phyloP scores from a whole-genome alignment of 2,113 vertebrate species.

The Cynocephalus volans region DNA sequence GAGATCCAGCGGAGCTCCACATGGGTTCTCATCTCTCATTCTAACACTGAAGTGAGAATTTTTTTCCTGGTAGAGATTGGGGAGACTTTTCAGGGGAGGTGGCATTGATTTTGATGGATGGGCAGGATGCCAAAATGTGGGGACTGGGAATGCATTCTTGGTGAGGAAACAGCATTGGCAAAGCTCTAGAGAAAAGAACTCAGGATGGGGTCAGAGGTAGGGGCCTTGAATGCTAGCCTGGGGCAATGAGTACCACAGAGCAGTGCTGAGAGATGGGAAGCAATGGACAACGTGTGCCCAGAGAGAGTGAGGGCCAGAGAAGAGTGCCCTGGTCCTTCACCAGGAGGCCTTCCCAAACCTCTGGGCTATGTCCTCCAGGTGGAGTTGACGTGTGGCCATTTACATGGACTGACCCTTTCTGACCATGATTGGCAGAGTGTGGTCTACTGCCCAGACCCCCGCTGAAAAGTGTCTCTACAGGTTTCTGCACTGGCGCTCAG shows the following conservation, averaged over 20 bases:
- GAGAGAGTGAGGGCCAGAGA: background rate
- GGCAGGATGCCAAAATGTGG: background rate
- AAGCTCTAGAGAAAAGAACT: conserved; percentile 23
- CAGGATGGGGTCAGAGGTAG: background rate
- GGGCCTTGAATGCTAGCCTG: background rate
- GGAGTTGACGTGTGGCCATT: background rate
- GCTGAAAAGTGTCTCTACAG: background rate
- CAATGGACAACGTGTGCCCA: background rate
- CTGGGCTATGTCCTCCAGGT: background rate
- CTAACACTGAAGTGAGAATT: background rate
- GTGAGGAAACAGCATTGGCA: background rate
- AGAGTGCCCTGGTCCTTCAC: background rate
- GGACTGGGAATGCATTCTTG: background rate
- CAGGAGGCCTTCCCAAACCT: background rate
- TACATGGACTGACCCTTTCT: background rate
- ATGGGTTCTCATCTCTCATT: conserved; percentile 38
- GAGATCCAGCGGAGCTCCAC: background rate
- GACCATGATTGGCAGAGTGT: background rate
- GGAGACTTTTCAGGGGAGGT: conserved; percentile 40
- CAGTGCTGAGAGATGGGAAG: background rate
- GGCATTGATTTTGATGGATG: conserved; percentile 26
- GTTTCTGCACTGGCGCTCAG: background rate
- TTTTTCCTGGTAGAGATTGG: background rate
- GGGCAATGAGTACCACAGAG: background rate
- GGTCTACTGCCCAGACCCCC: conserved; percentile 8